These are phyloP conservation scores for Sebastes aleutianus DNA, from an alignment of 2,797 vertebrate species.

Conservation along the genomic window DNA sequence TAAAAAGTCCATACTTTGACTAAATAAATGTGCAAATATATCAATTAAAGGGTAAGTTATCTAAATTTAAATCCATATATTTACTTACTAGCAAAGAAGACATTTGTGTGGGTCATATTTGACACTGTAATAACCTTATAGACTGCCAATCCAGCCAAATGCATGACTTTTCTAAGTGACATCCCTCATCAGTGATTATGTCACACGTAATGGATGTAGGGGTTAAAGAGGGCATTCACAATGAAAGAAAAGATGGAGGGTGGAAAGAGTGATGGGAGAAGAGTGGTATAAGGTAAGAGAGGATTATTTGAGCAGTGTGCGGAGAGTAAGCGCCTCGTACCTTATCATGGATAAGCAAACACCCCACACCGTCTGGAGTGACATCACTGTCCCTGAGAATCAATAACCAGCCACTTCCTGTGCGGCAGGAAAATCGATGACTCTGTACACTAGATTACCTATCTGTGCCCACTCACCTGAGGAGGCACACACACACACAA, in stretches of 20 bases:
- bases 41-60: background rate
- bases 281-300: slow-evolving; percentile 47
- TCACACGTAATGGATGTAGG: slow-evolving; percentile 49
- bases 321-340: slow-evolving; percentile 63
- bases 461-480: slow-evolving; percentile 76
- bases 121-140: background rate
- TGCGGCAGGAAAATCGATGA: slow-evolving; percentile 73
- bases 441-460: slow-evolving; percentile 78
- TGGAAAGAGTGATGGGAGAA: slow-evolving; percentile 69
- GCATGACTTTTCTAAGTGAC: background rate
- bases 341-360: slow-evolving; percentile 81
- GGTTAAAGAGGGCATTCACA: slow-evolving; percentile 63
- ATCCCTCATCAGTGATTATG: slow-evolving; percentile 44
- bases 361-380: slow-evolving; percentile 69
- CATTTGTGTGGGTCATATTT: background rate
- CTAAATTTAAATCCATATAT: background rate
- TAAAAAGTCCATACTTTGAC: background rate
- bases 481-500: slow-evolving; percentile 43
- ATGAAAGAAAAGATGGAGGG: slow-evolving; percentile 47
- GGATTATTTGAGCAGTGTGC: slow-evolving; percentile 73
- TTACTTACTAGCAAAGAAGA: background rate
- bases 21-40: background rate
- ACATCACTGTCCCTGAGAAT: slow-evolving; percentile 80
- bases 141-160: background rate
- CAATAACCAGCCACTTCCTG: slow-evolving; percentile 81